Evolutionary conservation across 2,113 vertebrate genomes (phyloP), one percentile per base, ranked within the genome.

Genomic region (Cryptotis parvus): DNA sequence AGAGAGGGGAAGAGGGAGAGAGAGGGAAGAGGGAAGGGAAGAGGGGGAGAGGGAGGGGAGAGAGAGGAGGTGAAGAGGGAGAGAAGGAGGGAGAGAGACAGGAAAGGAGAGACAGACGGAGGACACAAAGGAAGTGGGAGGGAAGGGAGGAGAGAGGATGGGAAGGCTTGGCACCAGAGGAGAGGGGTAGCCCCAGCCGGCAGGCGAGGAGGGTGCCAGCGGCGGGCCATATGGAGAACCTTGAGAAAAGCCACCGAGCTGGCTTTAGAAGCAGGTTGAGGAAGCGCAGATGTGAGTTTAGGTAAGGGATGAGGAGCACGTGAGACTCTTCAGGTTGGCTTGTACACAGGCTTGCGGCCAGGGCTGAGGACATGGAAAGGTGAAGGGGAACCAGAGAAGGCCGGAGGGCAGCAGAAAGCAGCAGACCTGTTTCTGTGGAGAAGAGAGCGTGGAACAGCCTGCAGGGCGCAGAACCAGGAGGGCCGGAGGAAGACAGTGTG

Each of bases 401-500:
- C 76, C 52, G 31, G 26, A 79, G 78, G 78, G 31, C 12, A 11
- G 27, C 26, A 3, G 12, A 76, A 45, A 49, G 3, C 2, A 4
- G 58, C 16, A 52, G 41, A 81, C 4, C 4, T 2, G 2, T 18
- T 35, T 16, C 18, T 41, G 18, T n/a, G 35, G 33, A 69, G 27
- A 33, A 73, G 33, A 4, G 4, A 35, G 22, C 26, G 0, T 0
- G 0, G 20, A 3, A 1, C 29, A n/a, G 24, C 29, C n/a, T 8
- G 1, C n/a, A n/a, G n/a, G n/a, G n/a, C n/a, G n/a, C n/a, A n/a
- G 33, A 55, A 7, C 41, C 31, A 15, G 26, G 58, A 45, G 63
- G 70, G 35, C 76, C 52, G 31, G 26, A 79, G 78, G 78, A 75
- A 27, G 61, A 4, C 18, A 29, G 33, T 3, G 74, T 52, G 73